Conservation (phyloP, 2,888 invertebrate species). For the Agonum fuliginosum region DNA sequence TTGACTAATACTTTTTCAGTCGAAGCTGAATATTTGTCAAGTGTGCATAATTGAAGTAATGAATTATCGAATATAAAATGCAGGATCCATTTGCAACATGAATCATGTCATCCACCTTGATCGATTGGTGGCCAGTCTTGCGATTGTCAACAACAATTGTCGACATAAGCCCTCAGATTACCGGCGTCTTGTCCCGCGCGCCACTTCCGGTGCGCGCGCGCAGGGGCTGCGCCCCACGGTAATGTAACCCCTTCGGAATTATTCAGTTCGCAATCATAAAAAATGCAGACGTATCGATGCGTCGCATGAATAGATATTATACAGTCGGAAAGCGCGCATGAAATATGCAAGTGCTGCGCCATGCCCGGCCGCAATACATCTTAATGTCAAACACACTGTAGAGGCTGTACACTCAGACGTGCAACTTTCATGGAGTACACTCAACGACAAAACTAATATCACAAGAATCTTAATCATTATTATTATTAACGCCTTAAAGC, state of each 20-base stretch:
- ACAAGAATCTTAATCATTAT: no score
- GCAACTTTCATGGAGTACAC: conserved; percentile 53
- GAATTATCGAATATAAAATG: not conserved
- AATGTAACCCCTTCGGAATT: conserved; percentile 52
- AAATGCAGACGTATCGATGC: conserved; percentile 58
- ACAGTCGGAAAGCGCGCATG: conserved; percentile 62
- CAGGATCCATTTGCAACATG: not conserved
- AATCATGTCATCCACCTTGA: not conserved
- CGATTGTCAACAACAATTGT: conserved; percentile 20
- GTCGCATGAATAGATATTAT: conserved; percentile 60
- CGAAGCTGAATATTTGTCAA: no score
- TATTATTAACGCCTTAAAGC: no score
- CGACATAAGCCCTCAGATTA: conserved; percentile 30
- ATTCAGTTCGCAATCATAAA: conserved; percentile 57
- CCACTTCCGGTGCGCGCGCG: not conserved
- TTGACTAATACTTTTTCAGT: no score
- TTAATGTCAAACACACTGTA: conserved; percentile 67
- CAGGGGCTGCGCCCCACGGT: not conserved
- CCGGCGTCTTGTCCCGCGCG: not conserved
- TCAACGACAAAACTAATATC: no score
- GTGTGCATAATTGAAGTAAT: no score
- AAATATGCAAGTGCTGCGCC: conserved; percentile 67
- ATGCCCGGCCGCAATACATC: conserved; percentile 66
- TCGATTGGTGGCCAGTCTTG: not conserved
- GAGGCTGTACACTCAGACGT: conserved; percentile 39